Base-by-base conservation (phyloP, 2,888 invertebrate genomes). In the Synanthedon vespiformis region DNA sequence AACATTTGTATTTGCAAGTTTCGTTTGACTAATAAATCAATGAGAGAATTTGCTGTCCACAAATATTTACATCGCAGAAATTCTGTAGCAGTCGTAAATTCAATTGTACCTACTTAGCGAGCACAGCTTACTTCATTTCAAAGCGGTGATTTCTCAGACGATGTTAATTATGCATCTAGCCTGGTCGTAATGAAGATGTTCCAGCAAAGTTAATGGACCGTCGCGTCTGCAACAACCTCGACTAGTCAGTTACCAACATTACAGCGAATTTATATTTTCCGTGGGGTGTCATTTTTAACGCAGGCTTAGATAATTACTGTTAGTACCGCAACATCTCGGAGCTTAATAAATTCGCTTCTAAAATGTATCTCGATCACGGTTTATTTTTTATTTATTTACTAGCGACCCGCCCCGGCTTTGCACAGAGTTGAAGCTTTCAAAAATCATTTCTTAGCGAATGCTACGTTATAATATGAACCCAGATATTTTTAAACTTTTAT, bases 121-220 rank as follows among this genome's bases (percentile, higher is more conserved):
- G 34, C 4, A 50, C 51, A 34, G 51, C 54, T 52, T 27, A 51
- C 47, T 53, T 51, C 40, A 53, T 54, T 51, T 56, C 40, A 53
- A 53, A 40, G 52, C 41, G 51, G 55, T 52, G 53, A 52, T 53
- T 54, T 54, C 59, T 57, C 56, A 51, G 58, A 3, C 48, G 48
- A 13, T 58, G 59, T 60, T 63, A 63, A 65, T 65, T 61, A 55
- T 34, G 34, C 34, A 10, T 34, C 61, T 57, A 53, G 58, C 59
- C 59, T 54, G 48, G 56, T 52, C 56, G 58, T 59, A 61, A 64
- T 62, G 63, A 59, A 58, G 57, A 57, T 56, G 55, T 53, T 58
- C 52, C 52, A 53, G 34, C 51, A 50, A 16, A 34, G 40, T 57
- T 63, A 61, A 61, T 61, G 58, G 57, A 13, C 54, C 57, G 51